These are phyloP conservation scores for Halcyon badia DNA, from an alignment of 2,797 vertebrate genomes.

Conservation along the genomic window DNA sequence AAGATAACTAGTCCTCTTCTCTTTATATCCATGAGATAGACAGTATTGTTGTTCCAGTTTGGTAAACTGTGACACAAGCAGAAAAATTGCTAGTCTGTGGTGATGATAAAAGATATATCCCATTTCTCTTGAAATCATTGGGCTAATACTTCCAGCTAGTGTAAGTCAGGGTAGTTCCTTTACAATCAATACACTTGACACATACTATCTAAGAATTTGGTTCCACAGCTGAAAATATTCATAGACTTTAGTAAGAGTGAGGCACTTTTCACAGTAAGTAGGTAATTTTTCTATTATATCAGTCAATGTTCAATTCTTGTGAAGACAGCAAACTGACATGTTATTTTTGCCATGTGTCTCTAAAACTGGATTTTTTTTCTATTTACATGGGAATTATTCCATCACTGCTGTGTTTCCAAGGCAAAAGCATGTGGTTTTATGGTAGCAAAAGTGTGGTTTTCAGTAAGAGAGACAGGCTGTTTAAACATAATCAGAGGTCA, in stretches of 20 bases:
- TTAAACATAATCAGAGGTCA: not conserved
- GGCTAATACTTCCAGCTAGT: not conserved
- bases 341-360: not conserved
- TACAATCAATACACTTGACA: not conserved
- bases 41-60: not conserved
- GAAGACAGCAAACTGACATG: not conserved
- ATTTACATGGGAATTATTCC: not conserved
- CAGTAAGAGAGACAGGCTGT: not conserved
- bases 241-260: not conserved
- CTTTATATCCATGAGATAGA: not conserved
- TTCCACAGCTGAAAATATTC: not conserved
- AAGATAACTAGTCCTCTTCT: not conserved
- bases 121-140: not conserved
- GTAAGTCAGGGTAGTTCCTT: not conserved
- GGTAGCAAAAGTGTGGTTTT: not conserved
- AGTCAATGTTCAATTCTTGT: not conserved
- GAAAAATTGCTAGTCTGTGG: fast-evolving
- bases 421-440: not conserved
- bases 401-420: not conserved
- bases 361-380: not conserved
- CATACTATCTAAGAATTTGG: not conserved
- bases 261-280: not conserved
- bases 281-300: not conserved
- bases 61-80: not conserved
- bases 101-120: not conserved